Base-by-base conservation (phyloP, 2,797 vertebrate species). In the Mus minutoides region DNA sequence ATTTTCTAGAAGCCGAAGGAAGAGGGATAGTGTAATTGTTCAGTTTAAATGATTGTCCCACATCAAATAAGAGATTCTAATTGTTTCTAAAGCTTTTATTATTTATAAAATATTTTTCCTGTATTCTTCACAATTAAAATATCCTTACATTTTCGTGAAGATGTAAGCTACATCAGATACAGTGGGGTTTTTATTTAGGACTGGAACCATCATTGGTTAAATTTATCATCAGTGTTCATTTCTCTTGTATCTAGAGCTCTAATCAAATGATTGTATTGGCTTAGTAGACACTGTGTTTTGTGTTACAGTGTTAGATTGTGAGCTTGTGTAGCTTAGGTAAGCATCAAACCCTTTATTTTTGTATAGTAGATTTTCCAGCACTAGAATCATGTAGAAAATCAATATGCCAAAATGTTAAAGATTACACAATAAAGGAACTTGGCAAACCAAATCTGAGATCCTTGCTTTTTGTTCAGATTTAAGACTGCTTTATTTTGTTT, bases 391-490 rank as follows among this genome's bases (percentile, higher is more conserved):
- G 99, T 99, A 99, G 99, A 98, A 64, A 37, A 97, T 98, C 98
- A 98, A 96, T 98, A 98, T 98, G 98, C 98, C 99, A 99, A 67
- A 99, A 98, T 99, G 99, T 99, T 99, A 98, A 98, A 98, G 98
- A 99, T 98, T 98, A 98, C 96, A 99, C 98, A 99, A 99, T 99
- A 99, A 99, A 99, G 98, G 98, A 98, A 99, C 98, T 99, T 99
- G 98, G 98, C 98, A 98, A 99, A 99, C 98, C 98, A 98, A 98
- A 98, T 98, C 98, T 97, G 99, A 99, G 98, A 99, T 99, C 98
- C 98, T 99, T 98, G 98, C 98, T 98, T 99, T 99, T 99, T 98
- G 98, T 99, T 99, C 97, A 98, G 98, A 98, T 98, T 98, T 97
- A 98, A 98, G 91, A 98, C 94, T 97, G 85, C 37, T 98, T 96